Evolutionary conservation across 2,113 vertebrate genomes (phyloP), one percentile per base, ranked within the genome.

Genomic region (Tinamus guttatus): DNA sequence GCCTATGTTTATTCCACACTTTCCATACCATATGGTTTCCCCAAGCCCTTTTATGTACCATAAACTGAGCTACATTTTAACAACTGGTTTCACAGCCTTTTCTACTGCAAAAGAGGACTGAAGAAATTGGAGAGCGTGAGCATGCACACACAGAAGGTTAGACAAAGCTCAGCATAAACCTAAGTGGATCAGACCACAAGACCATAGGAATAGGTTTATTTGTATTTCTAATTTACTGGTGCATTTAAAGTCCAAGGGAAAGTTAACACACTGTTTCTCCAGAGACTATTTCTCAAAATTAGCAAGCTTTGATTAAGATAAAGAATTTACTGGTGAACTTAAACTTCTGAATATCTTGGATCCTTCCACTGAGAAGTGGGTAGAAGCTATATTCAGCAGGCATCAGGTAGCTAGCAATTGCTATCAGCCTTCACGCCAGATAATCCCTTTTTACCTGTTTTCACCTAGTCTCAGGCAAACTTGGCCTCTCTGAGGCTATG

Each of bases 31-130:
- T 96, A 91, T 62, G 58, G 51, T 84, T 96, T 92, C 83, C 77
- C 80, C 81, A 86, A 90, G 67, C 21, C 74, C 65, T 93, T 96
- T 96, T 96, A 90, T 81, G 83, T 96, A 89, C 85, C 85, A 93
- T 95, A 95, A 92, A 88, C 27, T 49, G 73, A 94, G 87, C 74
- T 75, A 81, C 88, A 90, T 92, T 88, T 88, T 83, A 94, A 41
- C 73, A 75, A 70, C 11, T 95, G 73, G 83, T 94, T 93, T 88
- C 90, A 88, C 81, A 95, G 83, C 32, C 64, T 81, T 84, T 93
- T 77, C 68, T 78, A 52, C 45, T 59, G 56, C 54, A 75, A 75
- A 79, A 86, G 3, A 74, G n/a, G 30, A 70, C 45, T 64, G 45
- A 70, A 90, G 88, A 74, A 90, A 67, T 18, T 38, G 3, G 25